Conservation (phyloP, 2,888 invertebrate genomes). For the Sericinus montela region DNA sequence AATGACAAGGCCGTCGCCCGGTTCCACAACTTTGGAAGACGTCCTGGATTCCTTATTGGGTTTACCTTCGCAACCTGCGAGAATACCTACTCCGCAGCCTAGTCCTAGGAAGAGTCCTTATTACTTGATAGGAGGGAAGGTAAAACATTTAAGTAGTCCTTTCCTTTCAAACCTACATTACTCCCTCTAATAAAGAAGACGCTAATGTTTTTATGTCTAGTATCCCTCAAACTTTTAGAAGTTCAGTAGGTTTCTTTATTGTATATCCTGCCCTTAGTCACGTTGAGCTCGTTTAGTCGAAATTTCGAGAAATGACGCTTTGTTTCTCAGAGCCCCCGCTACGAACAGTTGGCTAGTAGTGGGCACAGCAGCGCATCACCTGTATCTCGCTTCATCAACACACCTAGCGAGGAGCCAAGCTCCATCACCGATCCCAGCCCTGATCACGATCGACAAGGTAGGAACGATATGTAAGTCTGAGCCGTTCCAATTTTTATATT, state of each 20-base stretch:
- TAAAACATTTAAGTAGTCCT: conserved; percentile 30
- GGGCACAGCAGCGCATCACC: conserved; percentile 69
- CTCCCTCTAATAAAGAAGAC: background rate
- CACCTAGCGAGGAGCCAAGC: conserved; percentile 65
- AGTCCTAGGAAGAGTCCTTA: conserved; percentile 75
- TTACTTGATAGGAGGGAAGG: conserved; percentile 72
- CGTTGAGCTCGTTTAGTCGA: conserved; percentile 7
- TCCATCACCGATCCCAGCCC: conserved; percentile 66
- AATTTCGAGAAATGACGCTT: conserved; percentile 17
- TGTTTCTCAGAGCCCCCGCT: conserved; percentile 63
- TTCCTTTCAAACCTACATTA: background rate
- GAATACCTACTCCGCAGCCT: conserved; percentile 85
- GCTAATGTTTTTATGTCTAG: background rate
- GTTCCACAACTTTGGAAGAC: conserved; percentile 94
- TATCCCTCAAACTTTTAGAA: too few species aligned
- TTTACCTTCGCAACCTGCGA: conserved; percentile 84
- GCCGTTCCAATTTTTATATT: conserved; percentile 72
- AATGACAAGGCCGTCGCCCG: conserved; percentile 84
- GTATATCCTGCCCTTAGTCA: background rate
- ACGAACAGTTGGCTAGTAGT: conserved; percentile 72
- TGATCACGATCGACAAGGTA: conserved; percentile 73
- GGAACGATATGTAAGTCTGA: conserved; percentile 77
- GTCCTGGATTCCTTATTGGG: conserved; percentile 95
- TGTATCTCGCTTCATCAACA: conserved; percentile 59
- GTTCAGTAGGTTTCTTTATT: background rate